These are phyloP conservation scores for Arothron firmamentum DNA, from an alignment of 2,113 vertebrate genomes.

Conservation along the genomic window DNA sequence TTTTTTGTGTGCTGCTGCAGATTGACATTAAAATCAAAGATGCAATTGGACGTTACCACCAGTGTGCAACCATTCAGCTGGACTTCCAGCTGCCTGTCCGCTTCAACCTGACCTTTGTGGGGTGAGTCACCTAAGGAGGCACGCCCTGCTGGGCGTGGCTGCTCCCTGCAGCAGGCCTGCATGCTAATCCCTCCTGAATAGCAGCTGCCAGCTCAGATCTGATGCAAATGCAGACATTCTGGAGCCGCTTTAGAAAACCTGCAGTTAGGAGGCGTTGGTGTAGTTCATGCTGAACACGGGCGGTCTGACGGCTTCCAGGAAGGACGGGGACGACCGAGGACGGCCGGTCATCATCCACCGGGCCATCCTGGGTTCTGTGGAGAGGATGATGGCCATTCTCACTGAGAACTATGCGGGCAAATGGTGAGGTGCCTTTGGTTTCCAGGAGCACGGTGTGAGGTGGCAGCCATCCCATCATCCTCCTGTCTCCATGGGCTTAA, in stretches of 20 bases:
- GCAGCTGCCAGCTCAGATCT: slow-evolving; percentile 3
- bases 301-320: slow-evolving; percentile 71
- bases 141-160: slow-evolving; percentile 15
- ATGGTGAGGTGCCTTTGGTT: slow-evolving; percentile 74
- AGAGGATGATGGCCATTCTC: slow-evolving; percentile 94
- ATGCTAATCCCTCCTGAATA: slow-evolving; percentile 27
- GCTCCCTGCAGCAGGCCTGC: slow-evolving; percentile 9
- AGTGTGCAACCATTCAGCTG: slow-evolving; percentile 93
- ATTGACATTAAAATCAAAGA: slow-evolving; percentile 95
- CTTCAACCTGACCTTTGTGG: slow-evolving; percentile 89
- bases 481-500: no score
- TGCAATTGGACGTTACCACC: slow-evolving; percentile 90
- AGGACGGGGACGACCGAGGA: slow-evolving; percentile 84
- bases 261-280: no score
- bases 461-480: no score
- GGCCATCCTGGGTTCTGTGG: slow-evolving; percentile 90
- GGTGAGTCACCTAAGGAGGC: slow-evolving; percentile 77
- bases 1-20: slow-evolving; percentile 65
- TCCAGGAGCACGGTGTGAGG: no score
- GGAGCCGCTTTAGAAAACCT: background rate
- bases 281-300: background rate
- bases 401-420: slow-evolving; percentile 92
- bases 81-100: slow-evolving; percentile 94
- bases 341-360: slow-evolving; percentile 94
- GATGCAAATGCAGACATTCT: no score